Conservation (phyloP, 1,140 invertebrate genomes). For the Metopolophium dirhodum region DNA sequence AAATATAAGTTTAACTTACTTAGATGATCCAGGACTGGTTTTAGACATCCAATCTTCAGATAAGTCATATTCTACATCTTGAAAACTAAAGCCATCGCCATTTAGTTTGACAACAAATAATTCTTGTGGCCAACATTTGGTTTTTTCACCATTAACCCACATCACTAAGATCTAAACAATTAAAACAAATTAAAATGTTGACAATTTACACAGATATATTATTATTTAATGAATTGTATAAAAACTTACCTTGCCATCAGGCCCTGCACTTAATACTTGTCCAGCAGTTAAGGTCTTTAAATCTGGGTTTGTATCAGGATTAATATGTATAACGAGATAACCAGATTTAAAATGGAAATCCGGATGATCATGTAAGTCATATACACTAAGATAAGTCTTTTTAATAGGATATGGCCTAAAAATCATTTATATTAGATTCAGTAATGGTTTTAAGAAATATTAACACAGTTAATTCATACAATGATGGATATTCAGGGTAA, state of each 20-base stretch:
- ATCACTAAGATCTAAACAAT: constrained; percentile 71
- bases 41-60: no score
- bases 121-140: constrained; percentile 91
- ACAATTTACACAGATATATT: not conserved
- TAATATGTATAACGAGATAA: constrained; percentile 85
- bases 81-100: constrained; percentile 66
- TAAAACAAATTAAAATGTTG: constrained; percentile 42
- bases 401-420: constrained; percentile 74
- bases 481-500: constrained; percentile 19
- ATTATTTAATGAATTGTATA: constrained; percentile 52
- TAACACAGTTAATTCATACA: constrained; percentile 15
- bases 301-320: constrained; percentile 78
- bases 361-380: constrained; percentile 93
- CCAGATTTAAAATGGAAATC: constrained; percentile 93
- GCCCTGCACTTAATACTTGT: constrained; percentile 87
- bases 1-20: no score
- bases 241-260: constrained; percentile 70
- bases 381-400: constrained; percentile 88
- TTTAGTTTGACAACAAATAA: constrained; percentile 78
- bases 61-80: constrained; percentile 31
- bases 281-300: constrained; percentile 77
- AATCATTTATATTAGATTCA: not conserved
- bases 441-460: not conserved
- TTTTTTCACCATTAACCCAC: constrained; percentile 85
- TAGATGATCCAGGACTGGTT: no score